phyloP scores from a whole-genome alignment of 2,888 invertebrate species.

The Formica aserva region DNA sequence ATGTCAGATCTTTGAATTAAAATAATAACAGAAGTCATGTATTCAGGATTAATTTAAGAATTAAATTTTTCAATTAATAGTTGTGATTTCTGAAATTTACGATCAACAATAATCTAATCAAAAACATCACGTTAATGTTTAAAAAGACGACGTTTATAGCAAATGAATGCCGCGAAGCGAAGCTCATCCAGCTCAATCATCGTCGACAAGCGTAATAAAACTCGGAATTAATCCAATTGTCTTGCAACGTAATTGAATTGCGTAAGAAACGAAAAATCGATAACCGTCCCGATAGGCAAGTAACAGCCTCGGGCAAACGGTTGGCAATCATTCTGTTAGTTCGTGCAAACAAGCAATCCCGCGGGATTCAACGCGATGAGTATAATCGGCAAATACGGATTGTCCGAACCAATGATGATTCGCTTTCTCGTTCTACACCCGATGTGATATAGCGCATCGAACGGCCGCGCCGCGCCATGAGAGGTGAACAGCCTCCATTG shows the following conservation, averaged over 20 bases:
- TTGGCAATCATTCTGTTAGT: conserved; percentile 34
- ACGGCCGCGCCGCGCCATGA: conserved; percentile 42
- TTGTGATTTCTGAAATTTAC: not conserved
- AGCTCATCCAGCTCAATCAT: conserved; percentile 69
- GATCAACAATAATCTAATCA: conserved; percentile 15
- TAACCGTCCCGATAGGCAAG: conserved; percentile 38
- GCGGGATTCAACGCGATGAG: conserved; percentile 18
- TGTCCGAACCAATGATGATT: conserved; percentile 27
- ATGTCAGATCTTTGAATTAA: conserved; percentile 6
- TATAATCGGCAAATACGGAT: conserved; percentile 32
- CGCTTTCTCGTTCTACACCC: conserved; percentile 31
- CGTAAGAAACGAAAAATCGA: conserved; percentile 71
- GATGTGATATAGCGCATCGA: conserved; percentile 36
- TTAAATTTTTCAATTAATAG: not conserved
- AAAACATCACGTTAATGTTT: conserved; percentile 13
- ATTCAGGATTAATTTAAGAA: conserved; percentile 15
- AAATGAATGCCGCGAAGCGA: conserved; percentile 51
- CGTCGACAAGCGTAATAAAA: conserved; percentile 66
- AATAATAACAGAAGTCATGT: not conserved
- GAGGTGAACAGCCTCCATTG: conserved; percentile 78
- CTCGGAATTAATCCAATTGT: conserved; percentile 73
- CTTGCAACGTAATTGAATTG: conserved; percentile 70
- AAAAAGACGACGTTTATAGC: not conserved
- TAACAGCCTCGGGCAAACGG: not conserved
- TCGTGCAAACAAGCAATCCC: conserved; percentile 32